Evolutionary conservation across 2,888 invertebrate species (phyloP), one percentile per base, ranked within the genome.

Genomic region (Ptychoptera albimana): DNA sequence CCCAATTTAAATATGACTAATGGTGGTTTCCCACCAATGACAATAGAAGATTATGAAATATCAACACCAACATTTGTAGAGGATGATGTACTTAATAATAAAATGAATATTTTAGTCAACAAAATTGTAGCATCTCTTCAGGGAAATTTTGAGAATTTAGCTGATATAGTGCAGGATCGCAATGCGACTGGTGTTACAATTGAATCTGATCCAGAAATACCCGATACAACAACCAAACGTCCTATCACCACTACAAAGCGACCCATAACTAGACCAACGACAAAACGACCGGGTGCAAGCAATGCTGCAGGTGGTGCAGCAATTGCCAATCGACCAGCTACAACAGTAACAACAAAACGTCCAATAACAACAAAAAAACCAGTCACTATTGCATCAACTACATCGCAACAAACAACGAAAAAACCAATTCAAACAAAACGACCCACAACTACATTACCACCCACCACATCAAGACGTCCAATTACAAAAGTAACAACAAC

Each of bases 61-160:
- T 80, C 84, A 0, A 85, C 85, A 0, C 86, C 86, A 0, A 70
- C 75, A 0, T 83, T 87, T 61, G 66, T 76, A 10, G 83, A 85
- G 57, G 86, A 87, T 53, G 78, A 77, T 1, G 76, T 77, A 45
- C 60, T 87, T 2, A 79, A 82, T 51, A 77, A 81, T 36, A 86
- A 86, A 62, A 82, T 87, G 64, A 84, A 83, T 55, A 68, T 79
- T 0, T 79, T 88, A 51, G 88, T 88, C 0, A 79, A 80, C 54
- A 85, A 86, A 61, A 82, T 88, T 12, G 85, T 87, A 9, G 78
- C 82, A 49, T 85, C 85, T 14, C 65, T 88, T 2, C 84, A 86
- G 62, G 83, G 79, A 1, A 86, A 87, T 23, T 87, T 87, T 60
- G 76, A 84, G 53, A 82, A 81, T 42, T 60, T 88, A 10, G 81